Evolutionary conservation across 2,888 invertebrate genomes (phyloP).

Genomic region (Parnassius smintheus): DNA sequence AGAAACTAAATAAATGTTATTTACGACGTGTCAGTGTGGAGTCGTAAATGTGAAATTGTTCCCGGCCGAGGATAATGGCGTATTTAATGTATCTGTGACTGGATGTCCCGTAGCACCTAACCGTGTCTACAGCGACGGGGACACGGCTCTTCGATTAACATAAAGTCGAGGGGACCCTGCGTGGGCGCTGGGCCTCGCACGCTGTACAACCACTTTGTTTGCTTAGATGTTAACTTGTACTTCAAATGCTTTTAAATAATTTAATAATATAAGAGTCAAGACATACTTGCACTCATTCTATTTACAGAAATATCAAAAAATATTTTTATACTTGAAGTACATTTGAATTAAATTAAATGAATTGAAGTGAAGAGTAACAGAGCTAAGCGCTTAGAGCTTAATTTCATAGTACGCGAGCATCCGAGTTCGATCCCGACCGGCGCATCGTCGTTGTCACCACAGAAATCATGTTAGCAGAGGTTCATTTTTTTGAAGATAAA

Average conservation of each 20-base stretch:
- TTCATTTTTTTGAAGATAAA: no score
- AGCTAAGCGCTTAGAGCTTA: no score
- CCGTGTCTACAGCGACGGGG: constrained; percentile 52
- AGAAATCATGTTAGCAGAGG: no score
- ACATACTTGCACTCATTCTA: no score
- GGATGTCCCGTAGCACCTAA: constrained; percentile 57
- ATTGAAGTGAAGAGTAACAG: no score
- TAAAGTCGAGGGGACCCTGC: constrained; percentile 69
- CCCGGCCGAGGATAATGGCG: constrained; percentile 60
- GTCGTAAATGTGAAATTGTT: constrained; percentile 76
- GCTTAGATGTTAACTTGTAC: constrained; percentile 21
- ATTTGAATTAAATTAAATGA: no score
- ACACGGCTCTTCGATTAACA: constrained; percentile 81
- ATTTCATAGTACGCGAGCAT: no score
- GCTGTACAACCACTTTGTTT: constrained; percentile 33
- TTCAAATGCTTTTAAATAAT: constrained; percentile 7
- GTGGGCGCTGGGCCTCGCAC: constrained; percentile 63
- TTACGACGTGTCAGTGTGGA: constrained; percentile 67
- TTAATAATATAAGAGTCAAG: background rate
- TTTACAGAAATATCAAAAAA: no score
- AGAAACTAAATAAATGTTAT: constrained; percentile 65
- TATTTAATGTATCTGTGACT: constrained; percentile 59
- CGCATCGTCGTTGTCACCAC: no score
- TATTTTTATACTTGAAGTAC: no score
- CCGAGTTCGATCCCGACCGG: no score